Conservation (phyloP, 2,888 invertebrate genomes). For the Drosophila recens region DNA sequence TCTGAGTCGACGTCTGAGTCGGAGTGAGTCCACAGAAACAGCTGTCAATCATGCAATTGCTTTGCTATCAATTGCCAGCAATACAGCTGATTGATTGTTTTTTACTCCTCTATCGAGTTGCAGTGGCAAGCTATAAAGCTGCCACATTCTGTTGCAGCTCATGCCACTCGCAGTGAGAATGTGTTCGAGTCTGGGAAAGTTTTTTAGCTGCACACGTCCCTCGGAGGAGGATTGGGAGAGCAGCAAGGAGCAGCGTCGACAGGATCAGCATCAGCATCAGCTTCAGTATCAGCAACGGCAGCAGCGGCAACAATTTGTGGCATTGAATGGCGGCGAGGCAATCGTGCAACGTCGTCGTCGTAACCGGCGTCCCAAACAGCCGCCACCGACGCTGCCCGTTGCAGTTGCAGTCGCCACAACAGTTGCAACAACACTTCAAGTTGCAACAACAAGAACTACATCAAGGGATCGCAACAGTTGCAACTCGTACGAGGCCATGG, state of each 20-base stretch:
- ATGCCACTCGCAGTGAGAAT: slow-evolving; percentile 23
- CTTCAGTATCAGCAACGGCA: neutral
- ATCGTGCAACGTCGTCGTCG: neutral
- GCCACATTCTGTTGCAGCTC: neutral
- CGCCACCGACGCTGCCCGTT: neutral
- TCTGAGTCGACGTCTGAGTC: neutral
- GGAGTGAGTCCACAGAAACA: slow-evolving; percentile 5
- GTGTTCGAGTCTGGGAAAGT: slow-evolving; percentile 49
- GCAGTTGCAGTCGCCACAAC: neutral
- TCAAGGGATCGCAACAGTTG: slow-evolving; percentile 6
- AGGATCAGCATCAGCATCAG: slow-evolving; percentile 2
- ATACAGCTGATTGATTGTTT: neutral
- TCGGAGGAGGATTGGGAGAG: slow-evolving; percentile 12
- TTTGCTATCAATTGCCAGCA: slow-evolving; percentile 9
- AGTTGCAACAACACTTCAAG: no score
- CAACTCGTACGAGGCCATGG: slow-evolving; percentile 48
- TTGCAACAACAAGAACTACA: neutral
- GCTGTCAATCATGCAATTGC: slow-evolving; percentile 21
- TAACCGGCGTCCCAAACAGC: neutral
- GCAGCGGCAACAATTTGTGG: slow-evolving; percentile 4
- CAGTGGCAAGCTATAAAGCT: slow-evolving; percentile 12
- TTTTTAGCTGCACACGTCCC: slow-evolving; percentile 46
- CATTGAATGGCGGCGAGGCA: neutral
- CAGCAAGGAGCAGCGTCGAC: neutral
- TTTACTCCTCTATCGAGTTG: neutral